Base-by-base conservation (phyloP, 2,113 vertebrate species). In the Semicossyphus pulcher region DNA sequence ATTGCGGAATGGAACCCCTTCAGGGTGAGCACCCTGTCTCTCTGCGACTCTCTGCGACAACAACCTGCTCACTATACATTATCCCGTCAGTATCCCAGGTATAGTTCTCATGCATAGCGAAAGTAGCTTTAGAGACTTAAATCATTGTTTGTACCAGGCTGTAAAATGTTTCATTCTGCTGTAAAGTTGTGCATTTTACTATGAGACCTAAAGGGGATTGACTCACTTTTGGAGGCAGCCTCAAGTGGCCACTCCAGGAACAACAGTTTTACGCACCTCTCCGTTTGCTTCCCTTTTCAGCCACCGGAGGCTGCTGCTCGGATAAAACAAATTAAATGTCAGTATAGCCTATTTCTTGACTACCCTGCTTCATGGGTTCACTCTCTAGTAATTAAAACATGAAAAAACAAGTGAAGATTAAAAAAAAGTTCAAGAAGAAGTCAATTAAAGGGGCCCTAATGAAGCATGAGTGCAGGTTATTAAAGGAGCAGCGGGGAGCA, bases 391-490 rank as follows among this genome's bases (percentile, higher is more conserved):
- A 83, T 65, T 78, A 81, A 75, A 77, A 80, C 42, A 68, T 26
- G 32, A 76, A 75, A 57, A 72, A 68, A 71, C 11, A 16, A 29
- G 52, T 64, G 29, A 52, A 78, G 76, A 80, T 69, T 52, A 65
- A 48, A 68, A 78, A n/a, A 53, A 76, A 47, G 60, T 81, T 70
- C 76, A 74, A 78, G 73, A 47, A 62, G 69, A 81, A 78, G 82
- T 85, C 53, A 89, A 88, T 86, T 85, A 87, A 85, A 58, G 45
- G 49, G 66, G 26, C 34, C 57, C 63, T 87, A 86, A 87, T 71
- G 61, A 89, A 84, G 84, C 68, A 83, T 72, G 61, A 73, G 44
- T 71, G 52, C 44, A 56, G 72, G 69, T 77, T 79, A 73, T 81
- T 75, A 84, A 89, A 81, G 65, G 47, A 81, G 72, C 66, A 49